Evolutionary conservation across 2,888 invertebrate genomes (phyloP), one percentile per base, ranked within the genome.

Genomic region (Macrophya alboannulata): DNA sequence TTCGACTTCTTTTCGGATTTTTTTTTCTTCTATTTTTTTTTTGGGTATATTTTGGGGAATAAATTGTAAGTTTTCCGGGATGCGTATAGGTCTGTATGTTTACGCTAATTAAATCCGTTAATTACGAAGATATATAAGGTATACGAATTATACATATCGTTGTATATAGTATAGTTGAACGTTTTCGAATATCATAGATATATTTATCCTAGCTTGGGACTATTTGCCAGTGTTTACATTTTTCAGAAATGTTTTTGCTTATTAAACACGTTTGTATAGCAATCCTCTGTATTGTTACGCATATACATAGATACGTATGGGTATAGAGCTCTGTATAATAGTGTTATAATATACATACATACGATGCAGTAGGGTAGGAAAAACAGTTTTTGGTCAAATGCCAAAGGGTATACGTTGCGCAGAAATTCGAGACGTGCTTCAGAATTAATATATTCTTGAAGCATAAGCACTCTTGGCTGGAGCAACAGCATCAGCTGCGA

Each of bases 141-240:
- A 31, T 31, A 31, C 1, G 1, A 31, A 31, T n/a, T n/a, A n/a
- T n/a, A n/a, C n/a, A n/a, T 31, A 31, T 31, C 31, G 31, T 31
- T 31, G 31, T 31, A 31, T 31, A 31, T 31, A 31, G 31, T 31
- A 31, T 31, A 31, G 31, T 31, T 31, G 12, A 62, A 31, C 9
- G n/a, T 10, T 21, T 65, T 25, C 65, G 9, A 65, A 65, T 65
- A 12, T 65, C 21, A 8, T 40, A 40, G 62, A 40, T 71, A 40
- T 71, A 37, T 71, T 71, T 71, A 37, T 71, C 5, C 8, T 31
- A 5, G 71, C 25, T 12, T 21, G 25, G 12, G 25, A 15, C 31
- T 43, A 40, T 79, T 79, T 59, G 31, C 79, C 59, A 59, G 55
- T 40, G 79, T 79, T 59, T 79, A 55, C 37, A 59, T 79, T 59